Percentiles rank a stretch among this genome's conserved stretches.
These are phyloP conservation scores for Therioaphis trifolii DNA, from an alignment of 2,888 invertebrate species.

Conservation along the genomic window DNA sequence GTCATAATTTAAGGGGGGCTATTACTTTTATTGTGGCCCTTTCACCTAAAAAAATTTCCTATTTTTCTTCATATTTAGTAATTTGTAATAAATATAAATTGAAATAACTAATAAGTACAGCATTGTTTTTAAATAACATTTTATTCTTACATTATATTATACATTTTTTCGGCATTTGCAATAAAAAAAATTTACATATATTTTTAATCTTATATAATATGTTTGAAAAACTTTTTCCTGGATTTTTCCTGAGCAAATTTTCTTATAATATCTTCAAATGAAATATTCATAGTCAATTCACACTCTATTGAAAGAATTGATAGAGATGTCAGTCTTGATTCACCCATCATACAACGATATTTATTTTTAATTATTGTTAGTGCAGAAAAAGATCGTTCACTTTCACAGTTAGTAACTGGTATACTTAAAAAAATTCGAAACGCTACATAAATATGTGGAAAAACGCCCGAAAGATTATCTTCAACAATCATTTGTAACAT, in stretches of 20 bases:
- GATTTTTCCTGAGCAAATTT: neutral
- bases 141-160: too few species aligned
- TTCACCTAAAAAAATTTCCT: neutral
- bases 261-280: neutral
- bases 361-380: constrained; percentile 9
- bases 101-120: neutral
- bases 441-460: neutral
- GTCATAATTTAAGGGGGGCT: neutral
- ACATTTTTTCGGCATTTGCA: neutral
- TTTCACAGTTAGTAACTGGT: constrained; percentile 10
- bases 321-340: neutral
- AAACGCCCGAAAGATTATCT: neutral
- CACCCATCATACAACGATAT: constrained; percentile 3
- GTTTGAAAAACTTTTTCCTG: neutral
- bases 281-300: neutral
- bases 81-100: neutral
- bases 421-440: constrained; percentile 12
- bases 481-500: neutral
- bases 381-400: constrained; percentile 7
- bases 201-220: neutral
- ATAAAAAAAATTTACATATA: neutral
- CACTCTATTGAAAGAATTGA: neutral
- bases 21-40: constrained; percentile 13
- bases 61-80: neutral
- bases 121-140: neutral